phyloP scores from a whole-genome alignment of 2,888 invertebrate species.

The Carcina quercana region DNA sequence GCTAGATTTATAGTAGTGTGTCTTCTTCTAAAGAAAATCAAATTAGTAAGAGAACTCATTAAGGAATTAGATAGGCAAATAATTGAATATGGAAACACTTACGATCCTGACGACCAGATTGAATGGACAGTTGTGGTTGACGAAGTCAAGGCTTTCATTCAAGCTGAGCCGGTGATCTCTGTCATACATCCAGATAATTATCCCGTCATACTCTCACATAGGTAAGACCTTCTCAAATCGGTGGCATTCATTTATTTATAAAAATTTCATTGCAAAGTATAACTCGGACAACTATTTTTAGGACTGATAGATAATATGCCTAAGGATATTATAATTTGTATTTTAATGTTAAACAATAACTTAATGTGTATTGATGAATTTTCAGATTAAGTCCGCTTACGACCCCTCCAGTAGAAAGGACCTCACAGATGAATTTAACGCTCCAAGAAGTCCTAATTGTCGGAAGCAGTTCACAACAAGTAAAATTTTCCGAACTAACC shows the following conservation, averaged over 20 bases:
- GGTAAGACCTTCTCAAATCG: too few relatives aligned
- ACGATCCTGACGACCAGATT: conserved; percentile 97
- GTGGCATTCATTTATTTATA: too few relatives aligned
- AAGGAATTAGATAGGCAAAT: conserved; percentile 95
- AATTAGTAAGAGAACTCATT: conserved; percentile 92
- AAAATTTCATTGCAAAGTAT: too few relatives aligned
- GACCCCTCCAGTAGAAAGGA: conserved; percentile 91
- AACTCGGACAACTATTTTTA: too few relatives aligned
- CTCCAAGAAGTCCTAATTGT: conserved; percentile 96
- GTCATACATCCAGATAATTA: conserved; percentile 92
- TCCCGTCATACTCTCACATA: conserved; percentile 90
- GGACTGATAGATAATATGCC: too few relatives aligned
- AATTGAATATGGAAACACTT: conserved; percentile 94
- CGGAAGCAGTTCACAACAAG: conserved; percentile 94
- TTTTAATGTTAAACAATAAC: too few relatives aligned
- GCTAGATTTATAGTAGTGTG: conserved; percentile 98
- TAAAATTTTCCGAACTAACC: conserved; percentile 96
- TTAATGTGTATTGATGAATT: conserved; percentile 5
- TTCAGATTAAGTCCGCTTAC: conserved; percentile 85
- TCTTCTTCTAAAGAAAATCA: conserved; percentile 93
- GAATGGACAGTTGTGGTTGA: conserved; percentile 97
- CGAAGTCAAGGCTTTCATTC: conserved; percentile 95
- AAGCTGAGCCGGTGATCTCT: conserved; percentile 91
- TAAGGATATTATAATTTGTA: too few relatives aligned
- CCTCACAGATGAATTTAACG: conserved; percentile 88